phyloP scores from a whole-genome alignment of 2,888 invertebrate genomes.

The Odontomyia ornata region DNA sequence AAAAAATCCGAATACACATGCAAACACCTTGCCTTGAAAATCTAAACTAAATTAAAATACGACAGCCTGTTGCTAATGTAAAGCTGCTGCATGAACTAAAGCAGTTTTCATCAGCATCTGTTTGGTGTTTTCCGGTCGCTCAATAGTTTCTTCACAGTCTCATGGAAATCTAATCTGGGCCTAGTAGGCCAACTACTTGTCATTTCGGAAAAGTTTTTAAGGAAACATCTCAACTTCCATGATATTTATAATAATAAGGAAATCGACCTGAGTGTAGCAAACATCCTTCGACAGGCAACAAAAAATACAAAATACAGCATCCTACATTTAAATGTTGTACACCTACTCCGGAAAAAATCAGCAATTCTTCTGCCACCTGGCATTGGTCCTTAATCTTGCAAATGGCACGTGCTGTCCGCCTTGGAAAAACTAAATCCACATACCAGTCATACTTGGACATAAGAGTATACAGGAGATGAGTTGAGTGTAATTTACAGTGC shows the following conservation, averaged over 20 bases:
- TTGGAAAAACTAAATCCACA: slow-evolving; percentile 37
- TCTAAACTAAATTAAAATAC: slow-evolving; percentile 12
- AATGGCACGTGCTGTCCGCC: slow-evolving; percentile 49
- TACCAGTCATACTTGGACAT: background rate
- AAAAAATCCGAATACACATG: background rate
- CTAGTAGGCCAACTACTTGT: slow-evolving; percentile 24
- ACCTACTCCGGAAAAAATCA: slow-evolving; percentile 42
- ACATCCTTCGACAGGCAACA: slow-evolving; percentile 11
- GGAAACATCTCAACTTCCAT: background rate
- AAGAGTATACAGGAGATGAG: too few species aligned
- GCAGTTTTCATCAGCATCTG: slow-evolving; percentile 37
- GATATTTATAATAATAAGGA: slow-evolving; percentile 15
- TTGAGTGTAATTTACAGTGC: background rate
- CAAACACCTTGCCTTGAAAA: slow-evolving; percentile 28
- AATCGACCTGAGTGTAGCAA: slow-evolving; percentile 27
- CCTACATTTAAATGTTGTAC: slow-evolving; percentile 1
- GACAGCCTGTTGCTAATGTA: slow-evolving; percentile 46
- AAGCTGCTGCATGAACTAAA: too few species aligned
- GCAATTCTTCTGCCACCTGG: slow-evolving; percentile 43
- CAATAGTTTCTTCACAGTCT: slow-evolving; percentile 1
- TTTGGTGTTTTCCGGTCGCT: slow-evolving; percentile 46
- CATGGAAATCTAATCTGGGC: slow-evolving; percentile 39
- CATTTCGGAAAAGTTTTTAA: background rate
- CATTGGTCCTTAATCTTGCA: slow-evolving; percentile 47
- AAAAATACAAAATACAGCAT: background rate